Evolutionary conservation across 2,113 vertebrate genomes (phyloP).

Genomic region (Halichoerus grypus): DNA sequence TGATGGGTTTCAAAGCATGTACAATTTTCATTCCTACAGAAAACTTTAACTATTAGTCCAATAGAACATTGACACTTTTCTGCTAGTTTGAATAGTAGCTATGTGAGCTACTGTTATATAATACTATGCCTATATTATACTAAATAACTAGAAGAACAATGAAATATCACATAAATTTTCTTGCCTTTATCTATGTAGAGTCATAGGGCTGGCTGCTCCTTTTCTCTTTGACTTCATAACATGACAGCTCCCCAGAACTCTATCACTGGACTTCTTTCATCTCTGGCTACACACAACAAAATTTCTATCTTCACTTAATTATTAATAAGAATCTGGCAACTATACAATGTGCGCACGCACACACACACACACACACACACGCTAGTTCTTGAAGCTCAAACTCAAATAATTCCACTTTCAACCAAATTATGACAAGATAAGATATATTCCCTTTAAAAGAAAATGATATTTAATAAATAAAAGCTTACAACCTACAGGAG

Average conservation of each 20-base stretch:
- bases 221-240: not conserved
- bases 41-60: not conserved
- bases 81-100: not conserved
- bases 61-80: not conserved
- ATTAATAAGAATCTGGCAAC: not conserved
- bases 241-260: not conserved
- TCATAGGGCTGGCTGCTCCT: not conserved
- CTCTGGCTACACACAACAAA: not conserved
- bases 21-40: not conserved
- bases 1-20: not conserved
- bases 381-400: not conserved
- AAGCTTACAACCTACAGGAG: not conserved
- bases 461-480: not conserved
- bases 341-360: not conserved
- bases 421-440: not conserved
- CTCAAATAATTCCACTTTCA: not conserved
- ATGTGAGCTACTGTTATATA: not conserved
- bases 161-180: not conserved
- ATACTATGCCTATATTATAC: not conserved
- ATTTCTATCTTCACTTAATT: not conserved
- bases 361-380: not conserved
- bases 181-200: not conserved
- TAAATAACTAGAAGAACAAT: not conserved
- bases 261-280: not conserved
- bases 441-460: not conserved